Evolutionary conservation across 2,888 invertebrate species (phyloP), one percentile per base, ranked within the genome.

Genomic region (Corythucha ciliata): DNA sequence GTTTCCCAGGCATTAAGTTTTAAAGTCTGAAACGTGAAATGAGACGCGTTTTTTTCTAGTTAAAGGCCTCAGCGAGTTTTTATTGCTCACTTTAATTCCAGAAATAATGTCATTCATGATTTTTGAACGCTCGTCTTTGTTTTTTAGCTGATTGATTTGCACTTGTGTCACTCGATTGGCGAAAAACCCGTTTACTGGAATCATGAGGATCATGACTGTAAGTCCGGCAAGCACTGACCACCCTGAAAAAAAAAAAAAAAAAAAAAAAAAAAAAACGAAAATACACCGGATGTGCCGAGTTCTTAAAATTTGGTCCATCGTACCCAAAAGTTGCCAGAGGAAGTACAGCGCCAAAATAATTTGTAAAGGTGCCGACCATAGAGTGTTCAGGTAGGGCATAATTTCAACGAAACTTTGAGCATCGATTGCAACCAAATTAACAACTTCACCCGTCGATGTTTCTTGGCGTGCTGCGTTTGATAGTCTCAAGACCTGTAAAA

Each of bases 1-100:
- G 70, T 68, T 61, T 79, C 79, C 78, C 78, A 78, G 0, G 77
- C 78, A 62, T 78, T 78, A 50, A 78, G 63, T 60, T 78, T 78
- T 58, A 78, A 63, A 6, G 75, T 73, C 69, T 75, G 50, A 44
- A 58, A 54, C 40, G 26, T 39, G 48, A 49, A 16, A 10, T 20
- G 20, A 18, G 14, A 33, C 16, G 10, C 10, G 8, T 29, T 12
- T 10, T 10, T 29, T 29, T 29, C n/a, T n/a, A n/a, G n/a, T n/a
- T n/a, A n/a, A n/a, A n/a, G n/a, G n/a, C n/a, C n/a, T n/a, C n/a
- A n/a, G n/a, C n/a, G n/a, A n/a, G 27, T 45, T 12, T 8, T 24
- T 18, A 44, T 10, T n/a, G 4, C 44, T 24, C 25, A 60, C 60
- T 53, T 76, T 75, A 39, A 78, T 75, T 24, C 77, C 77, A 59